Evolutionary conservation across 2,888 invertebrate species (phyloP).

Genomic region (Drosophila emarginata): DNA sequence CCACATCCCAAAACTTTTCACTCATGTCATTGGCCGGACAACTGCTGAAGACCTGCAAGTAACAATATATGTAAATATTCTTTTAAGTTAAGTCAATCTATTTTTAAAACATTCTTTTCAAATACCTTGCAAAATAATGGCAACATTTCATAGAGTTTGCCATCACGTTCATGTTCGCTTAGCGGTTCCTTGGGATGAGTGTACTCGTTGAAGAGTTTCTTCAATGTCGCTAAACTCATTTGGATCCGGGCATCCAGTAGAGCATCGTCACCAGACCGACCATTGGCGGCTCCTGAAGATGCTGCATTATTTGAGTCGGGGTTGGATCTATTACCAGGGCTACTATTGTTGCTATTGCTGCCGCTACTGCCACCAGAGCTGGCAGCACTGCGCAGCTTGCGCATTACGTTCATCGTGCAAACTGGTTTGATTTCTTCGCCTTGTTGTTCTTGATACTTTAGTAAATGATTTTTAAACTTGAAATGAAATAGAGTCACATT

Average conservation of each 20-base stretch:
- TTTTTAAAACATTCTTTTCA: neutral
- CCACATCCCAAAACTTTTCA: constrained; percentile 98
- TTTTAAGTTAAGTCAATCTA: too few species aligned
- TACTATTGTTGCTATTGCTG: constrained; percentile 83
- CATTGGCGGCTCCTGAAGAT: constrained; percentile 76
- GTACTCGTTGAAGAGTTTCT: constrained; percentile 97
- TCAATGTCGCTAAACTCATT: constrained; percentile 96
- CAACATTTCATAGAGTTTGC: constrained; percentile 97
- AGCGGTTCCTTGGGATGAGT: constrained; percentile 93
- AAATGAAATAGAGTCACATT: constrained; percentile 20
- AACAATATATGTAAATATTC: neutral
- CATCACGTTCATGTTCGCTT: constrained; percentile 92
- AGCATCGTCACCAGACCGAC: constrained; percentile 83
- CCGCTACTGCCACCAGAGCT: constrained; percentile 41
- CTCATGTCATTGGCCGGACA: constrained; percentile 98
- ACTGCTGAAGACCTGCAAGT: constrained; percentile 92
- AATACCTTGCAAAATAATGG: constrained; percentile 98
- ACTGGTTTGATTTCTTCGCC: neutral
- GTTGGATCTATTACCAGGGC: constrained; percentile 69
- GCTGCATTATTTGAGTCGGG: constrained; percentile 80
- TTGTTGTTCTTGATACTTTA: constrained; percentile 1
- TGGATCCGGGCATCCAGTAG: constrained; percentile 90
- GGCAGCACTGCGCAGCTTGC: constrained; percentile 88
- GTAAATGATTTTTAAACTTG: constrained; percentile 43
- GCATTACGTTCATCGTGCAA: constrained; percentile 92